Evolutionary conservation across 2,888 invertebrate species (phyloP).

Genomic region (Harpalus rubripes): DNA sequence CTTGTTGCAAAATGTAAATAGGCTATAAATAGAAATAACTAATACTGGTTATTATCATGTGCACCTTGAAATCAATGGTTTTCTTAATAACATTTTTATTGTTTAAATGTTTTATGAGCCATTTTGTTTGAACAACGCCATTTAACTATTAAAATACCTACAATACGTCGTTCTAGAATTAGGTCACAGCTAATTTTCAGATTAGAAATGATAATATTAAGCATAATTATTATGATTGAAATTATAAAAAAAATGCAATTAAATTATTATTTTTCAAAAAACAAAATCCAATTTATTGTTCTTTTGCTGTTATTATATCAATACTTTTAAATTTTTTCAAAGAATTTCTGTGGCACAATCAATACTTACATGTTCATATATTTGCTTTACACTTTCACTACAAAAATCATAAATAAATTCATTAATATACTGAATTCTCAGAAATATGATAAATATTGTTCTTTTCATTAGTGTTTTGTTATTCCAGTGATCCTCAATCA

Average conservation of each 20-base stretch:
- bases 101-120: slow-evolving; percentile 11
- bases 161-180: background rate
- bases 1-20: background rate
- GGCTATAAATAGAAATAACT: slow-evolving; percentile 28
- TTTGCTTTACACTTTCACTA: background rate
- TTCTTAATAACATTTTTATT: slow-evolving; percentile 45
- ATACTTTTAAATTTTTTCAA: too few relatives aligned
- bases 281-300: too few relatives aligned
- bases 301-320: too few relatives aligned
- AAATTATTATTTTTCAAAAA: too few relatives aligned
- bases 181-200: background rate
- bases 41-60: slow-evolving; percentile 28
- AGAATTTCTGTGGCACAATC: background rate
- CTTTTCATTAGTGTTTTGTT: background rate
- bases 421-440: background rate
- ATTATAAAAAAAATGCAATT: too few relatives aligned
- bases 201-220: too few relatives aligned
- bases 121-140: background rate
- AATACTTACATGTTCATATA: background rate
- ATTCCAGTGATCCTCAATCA: background rate
- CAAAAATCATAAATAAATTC: background rate
- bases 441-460: background rate
- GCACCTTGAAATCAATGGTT: slow-evolving; percentile 39
- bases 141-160: background rate
- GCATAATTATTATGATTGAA: too few relatives aligned